Evolutionary conservation across 2,888 invertebrate genomes (phyloP).

Genomic region (Andricus curvator): DNA sequence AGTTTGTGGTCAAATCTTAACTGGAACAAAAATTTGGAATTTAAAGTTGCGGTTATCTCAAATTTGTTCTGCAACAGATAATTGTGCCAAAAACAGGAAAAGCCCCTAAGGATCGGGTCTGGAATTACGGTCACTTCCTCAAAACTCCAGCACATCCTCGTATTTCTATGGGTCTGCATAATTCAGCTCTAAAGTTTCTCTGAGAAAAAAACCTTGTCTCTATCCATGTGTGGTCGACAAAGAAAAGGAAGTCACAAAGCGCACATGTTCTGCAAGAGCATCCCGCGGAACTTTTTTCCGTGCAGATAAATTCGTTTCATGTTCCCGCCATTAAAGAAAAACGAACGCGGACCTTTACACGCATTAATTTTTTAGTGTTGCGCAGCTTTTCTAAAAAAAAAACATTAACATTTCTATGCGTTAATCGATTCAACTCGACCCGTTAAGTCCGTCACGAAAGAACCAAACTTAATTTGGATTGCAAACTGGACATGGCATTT

Average conservation of each 20-base stretch:
- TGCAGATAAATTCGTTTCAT: conserved; percentile 54
- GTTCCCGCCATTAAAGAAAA: conserved; percentile 48
- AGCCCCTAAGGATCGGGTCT: not conserved
- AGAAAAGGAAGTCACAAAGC: conserved; percentile 54
- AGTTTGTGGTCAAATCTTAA: not conserved
- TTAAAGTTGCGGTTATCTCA: not conserved
- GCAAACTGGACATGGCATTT: not conserved
- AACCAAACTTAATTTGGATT: not conserved
- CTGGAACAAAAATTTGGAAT: not conserved
- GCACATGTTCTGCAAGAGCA: conserved; percentile 51
- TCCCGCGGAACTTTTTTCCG: conserved; percentile 45
- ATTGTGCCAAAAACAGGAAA: conserved; percentile 10
- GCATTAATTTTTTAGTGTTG: conserved; percentile 25
- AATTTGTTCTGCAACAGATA: not conserved
- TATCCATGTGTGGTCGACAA: conserved; percentile 55
- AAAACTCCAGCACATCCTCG: not conserved
- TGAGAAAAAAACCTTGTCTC: conserved; percentile 39
- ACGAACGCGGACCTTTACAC: conserved; percentile 36
- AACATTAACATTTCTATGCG: conserved; percentile 24
- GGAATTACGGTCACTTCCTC: conserved; percentile 26
- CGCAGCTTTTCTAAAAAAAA: conserved; percentile 15
- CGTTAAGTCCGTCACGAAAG: not conserved
- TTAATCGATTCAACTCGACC: conserved; percentile 16
- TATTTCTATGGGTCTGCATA: conserved; percentile 28
- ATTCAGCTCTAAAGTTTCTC: conserved; percentile 29